Evolutionary conservation across 1,140 invertebrate genomes (phyloP).

Genomic region (Drosophila varians): DNA sequence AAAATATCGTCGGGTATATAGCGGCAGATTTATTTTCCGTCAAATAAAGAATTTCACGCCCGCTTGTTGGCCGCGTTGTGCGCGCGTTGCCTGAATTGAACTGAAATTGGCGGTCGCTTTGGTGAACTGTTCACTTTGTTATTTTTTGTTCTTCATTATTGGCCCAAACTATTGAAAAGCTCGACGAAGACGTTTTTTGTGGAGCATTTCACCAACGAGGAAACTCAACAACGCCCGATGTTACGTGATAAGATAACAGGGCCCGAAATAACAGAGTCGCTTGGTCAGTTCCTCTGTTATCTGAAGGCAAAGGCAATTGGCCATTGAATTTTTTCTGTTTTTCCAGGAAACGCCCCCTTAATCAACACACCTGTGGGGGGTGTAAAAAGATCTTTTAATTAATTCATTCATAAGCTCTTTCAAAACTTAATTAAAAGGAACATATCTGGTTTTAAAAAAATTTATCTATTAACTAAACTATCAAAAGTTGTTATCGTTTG

Average conservation of each 20-base stretch:
- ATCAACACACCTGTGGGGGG: not conserved
- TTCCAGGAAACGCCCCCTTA: constrained; percentile 30
- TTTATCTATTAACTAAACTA: no score
- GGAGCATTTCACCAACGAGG: constrained; percentile 58
- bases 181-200: constrained; percentile 25
- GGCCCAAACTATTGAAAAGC: constrained; percentile 63
- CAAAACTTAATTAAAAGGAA: no score
- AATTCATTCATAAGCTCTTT: no score
- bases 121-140: constrained; percentile 47
- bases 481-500: no score
- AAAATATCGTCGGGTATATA: constrained; percentile 12
- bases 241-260: constrained; percentile 63
- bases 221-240: constrained; percentile 53
- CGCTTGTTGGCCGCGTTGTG: not conserved
- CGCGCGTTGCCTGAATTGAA: constrained; percentile 28
- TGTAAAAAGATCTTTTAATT: not conserved
- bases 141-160: constrained; percentile 52
- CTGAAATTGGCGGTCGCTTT: constrained; percentile 53
- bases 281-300: constrained; percentile 18
- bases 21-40: constrained; percentile 1
- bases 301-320: constrained; percentile 14
- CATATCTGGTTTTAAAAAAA: no score
- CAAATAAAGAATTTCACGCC: not conserved
- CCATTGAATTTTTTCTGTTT: not conserved
- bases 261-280: constrained; percentile 28